These are phyloP conservation scores for Halcyon leucocephala DNA, from an alignment of 2,797 vertebrate genomes.

Conservation along the genomic window DNA sequence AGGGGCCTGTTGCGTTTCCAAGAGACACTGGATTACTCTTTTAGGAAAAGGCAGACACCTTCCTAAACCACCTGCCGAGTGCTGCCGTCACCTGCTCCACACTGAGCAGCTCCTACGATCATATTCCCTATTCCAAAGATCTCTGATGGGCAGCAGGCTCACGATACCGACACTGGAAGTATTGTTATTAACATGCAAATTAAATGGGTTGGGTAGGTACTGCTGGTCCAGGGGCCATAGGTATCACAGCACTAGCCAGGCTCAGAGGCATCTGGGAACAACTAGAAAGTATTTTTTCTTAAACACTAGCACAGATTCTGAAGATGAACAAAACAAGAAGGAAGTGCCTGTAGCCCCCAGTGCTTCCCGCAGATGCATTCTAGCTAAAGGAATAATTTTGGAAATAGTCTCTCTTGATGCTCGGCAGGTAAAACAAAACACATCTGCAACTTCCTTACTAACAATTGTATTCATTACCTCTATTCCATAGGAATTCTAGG, in stretches of 20 bases:
- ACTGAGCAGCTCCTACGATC: background rate
- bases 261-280: background rate
- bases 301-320: background rate
- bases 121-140: background rate
- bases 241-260: background rate
- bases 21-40: background rate
- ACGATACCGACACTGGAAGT: accelerated
- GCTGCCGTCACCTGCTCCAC: background rate
- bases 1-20: background rate
- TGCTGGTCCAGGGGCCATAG: background rate
- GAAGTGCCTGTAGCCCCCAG: background rate
- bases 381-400: background rate
- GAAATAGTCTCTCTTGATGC: background rate
- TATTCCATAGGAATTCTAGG: background rate
- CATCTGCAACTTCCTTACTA: background rate
- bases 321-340: background rate
- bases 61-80: background rate
- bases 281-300: background rate
- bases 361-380: background rate
- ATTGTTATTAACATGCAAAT: background rate
- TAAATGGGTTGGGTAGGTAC: accelerated
- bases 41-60: background rate
- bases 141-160: background rate
- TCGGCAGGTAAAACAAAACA: background rate
- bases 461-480: background rate